Conservation (phyloP, 2,113 vertebrate genomes). For the Hystrix cristata region DNA sequence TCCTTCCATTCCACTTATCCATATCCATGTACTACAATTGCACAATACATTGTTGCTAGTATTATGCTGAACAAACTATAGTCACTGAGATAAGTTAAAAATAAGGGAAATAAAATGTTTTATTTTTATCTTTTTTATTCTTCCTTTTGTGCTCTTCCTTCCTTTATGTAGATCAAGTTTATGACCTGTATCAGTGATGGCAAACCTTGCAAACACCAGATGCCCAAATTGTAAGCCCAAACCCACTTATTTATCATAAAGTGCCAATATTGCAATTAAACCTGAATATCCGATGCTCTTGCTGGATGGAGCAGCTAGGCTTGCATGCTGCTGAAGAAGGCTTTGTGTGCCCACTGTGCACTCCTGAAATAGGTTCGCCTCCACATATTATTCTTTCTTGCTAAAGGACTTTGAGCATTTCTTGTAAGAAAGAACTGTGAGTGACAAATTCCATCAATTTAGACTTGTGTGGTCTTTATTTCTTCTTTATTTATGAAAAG, state of each 20-base stretch:
- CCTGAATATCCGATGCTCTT: background rate
- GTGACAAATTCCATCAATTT: background rate
- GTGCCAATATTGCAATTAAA: background rate
- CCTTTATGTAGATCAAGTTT: background rate
- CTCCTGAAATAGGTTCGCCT: accelerated
- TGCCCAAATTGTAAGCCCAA: background rate
- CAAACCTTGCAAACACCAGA: background rate
- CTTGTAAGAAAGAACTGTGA: background rate
- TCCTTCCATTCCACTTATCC: background rate
- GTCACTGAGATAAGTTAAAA: background rate
- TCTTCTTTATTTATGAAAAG: background rate
- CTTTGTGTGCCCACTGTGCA: too few relatives aligned
- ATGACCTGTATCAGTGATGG: background rate
- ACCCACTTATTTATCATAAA: background rate
- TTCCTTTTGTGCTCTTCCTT: background rate
- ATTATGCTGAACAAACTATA: constrained; percentile 1
- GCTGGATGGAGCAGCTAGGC: too few relatives aligned
- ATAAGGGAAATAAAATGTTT: background rate
- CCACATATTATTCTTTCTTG: background rate
- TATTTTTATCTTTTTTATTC: background rate
- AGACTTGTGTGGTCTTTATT: background rate
- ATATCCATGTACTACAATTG: background rate
- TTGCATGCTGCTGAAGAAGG: background rate
- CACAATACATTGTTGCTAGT: background rate
- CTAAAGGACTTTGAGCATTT: background rate